Evolutionary conservation across 64 coral and sea anemone species (phyloP), one percentile per base, ranked within the genome.

Genomic region (Catalaphyllia jardinei): DNA sequence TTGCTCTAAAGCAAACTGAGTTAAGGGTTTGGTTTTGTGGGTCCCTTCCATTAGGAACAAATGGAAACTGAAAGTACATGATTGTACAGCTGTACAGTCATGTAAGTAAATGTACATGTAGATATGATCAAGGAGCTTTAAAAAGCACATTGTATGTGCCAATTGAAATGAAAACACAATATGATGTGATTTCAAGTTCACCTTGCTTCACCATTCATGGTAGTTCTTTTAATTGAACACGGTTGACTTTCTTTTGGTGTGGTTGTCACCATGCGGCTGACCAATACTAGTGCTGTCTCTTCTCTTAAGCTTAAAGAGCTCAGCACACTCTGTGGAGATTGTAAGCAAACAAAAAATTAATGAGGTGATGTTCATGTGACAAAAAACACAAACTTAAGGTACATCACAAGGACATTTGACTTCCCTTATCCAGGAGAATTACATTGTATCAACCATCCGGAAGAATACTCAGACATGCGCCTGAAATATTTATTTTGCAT

Each of bases 261-360:
- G 54, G 78, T 27, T 67, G 96, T 98, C 17, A 89, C 71, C 28
- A 39, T 57, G 51, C 74, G 81, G 69, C 89, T 98, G 18, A 92
- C 77, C 18, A 98, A 78, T 18, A 89, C 89, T 60, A 98, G 38
- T 1, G 93, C 78, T 50, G 93, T 98, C 76, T 98, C 93, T 77
- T 98, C 93, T 86, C 88, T 75, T 82, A 98, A 94, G 75, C 94
- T 94, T 71, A 98, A 88, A 71, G 77, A 61, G 10, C 72, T 93
- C 22, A 98, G 76, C 14, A 98, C 78, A 83, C 89, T 98, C 96
- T 98, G 52, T 14, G 89, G 55, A 86, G n/a, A 18, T 67, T 51
- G 52, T 29, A 27, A 78, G 14, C 33, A 88, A 28, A n/a, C 27
- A 38, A 15, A 87, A 30, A 35, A 35, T 35, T 35, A 35, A 46